Evolutionary conservation across 2,888 invertebrate species (phyloP).

Genomic region (Frankliniella fusca): DNA sequence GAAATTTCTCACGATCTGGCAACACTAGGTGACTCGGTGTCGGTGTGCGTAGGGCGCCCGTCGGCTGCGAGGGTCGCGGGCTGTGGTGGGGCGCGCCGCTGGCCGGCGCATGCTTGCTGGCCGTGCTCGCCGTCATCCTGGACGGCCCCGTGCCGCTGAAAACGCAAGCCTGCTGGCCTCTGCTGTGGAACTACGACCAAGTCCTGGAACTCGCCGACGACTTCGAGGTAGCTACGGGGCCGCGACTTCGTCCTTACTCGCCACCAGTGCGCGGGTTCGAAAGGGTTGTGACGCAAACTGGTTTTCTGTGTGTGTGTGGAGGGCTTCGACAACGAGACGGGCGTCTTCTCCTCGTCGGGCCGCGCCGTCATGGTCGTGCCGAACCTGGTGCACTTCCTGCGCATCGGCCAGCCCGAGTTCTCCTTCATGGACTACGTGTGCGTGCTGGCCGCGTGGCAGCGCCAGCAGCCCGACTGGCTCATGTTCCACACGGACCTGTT

Average conservation of each 20-base stretch:
- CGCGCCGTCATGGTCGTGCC: constrained; percentile 38
- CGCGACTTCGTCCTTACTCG: background rate
- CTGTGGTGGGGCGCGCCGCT: background rate
- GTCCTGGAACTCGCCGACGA: background rate
- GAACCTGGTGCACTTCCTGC: constrained; percentile 44
- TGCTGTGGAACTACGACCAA: constrained; percentile 11
- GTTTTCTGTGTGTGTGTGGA: background rate
- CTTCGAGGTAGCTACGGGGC: background rate
- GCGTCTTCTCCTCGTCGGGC: constrained; percentile 30
- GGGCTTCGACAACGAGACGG: constrained; percentile 40
- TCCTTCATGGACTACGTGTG: constrained; percentile 40
- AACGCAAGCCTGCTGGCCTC: background rate
- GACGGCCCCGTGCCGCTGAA: background rate
- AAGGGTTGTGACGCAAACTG: background rate
- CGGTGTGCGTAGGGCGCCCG: too few relatives aligned
- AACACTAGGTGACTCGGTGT: too few relatives aligned
- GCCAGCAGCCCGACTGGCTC: constrained; percentile 43
- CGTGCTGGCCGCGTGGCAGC: constrained; percentile 40
- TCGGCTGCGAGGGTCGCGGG: background rate
- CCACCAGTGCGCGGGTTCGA: too few relatives aligned
- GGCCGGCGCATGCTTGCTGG: background rate
- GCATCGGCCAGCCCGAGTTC: constrained; percentile 38
- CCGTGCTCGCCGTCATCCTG: background rate
- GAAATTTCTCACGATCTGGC: too few relatives aligned
- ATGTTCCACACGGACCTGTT: constrained; percentile 42